Base-by-base conservation (phyloP, 2,113 vertebrate species). In the Brachionichthys hirsutus region DNA sequence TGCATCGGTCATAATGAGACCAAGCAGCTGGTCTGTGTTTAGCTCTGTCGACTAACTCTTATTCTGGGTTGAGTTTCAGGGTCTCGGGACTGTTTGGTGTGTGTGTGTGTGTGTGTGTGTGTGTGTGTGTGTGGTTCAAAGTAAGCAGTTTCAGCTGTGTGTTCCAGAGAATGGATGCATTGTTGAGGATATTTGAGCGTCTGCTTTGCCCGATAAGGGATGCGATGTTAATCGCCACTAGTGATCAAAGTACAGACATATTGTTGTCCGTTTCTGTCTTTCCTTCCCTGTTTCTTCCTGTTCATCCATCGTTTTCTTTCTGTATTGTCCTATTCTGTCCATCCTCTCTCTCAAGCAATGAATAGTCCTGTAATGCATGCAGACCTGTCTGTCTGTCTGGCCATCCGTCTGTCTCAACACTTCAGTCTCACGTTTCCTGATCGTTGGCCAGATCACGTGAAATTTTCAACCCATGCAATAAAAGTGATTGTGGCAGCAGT, bases 121-220 rank as follows among this genome's bases (percentile, higher is more conserved):
- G 24, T 30, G 3, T 6, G 24, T 30, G 24, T 16, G 22, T 59
- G 67, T 44, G 67, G 55, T 69, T 77, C 60, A 61, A 62, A 73
- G 68, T 86, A 86, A 85, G 75, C 76, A 41, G 60, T 82, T 87
- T 85, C 81, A 82, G 86, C 77, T 87, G 77, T 65, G 67, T n/a
- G 72, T 64, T 54, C 4, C 8, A 42, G 43, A 77, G 78, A 88
- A 87, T 77, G 81, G 73, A 79, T 62, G 62, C 70, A 80, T 89
- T 87, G 87, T 89, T 79, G 73, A 54, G 51, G 73, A 85, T 70
- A 79, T 79, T 68, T 35, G 67, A 84, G 77, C 85, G 81, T 84
- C 76, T 85, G 80, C 81, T 78, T 83, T 84, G 78, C 81, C 67
- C 81, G 73, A 85, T 79, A 74, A 85, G 70, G 42, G 54, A 53